Conservation (phyloP, 2,113 vertebrate genomes). For the Eidolon helvum region DNA sequence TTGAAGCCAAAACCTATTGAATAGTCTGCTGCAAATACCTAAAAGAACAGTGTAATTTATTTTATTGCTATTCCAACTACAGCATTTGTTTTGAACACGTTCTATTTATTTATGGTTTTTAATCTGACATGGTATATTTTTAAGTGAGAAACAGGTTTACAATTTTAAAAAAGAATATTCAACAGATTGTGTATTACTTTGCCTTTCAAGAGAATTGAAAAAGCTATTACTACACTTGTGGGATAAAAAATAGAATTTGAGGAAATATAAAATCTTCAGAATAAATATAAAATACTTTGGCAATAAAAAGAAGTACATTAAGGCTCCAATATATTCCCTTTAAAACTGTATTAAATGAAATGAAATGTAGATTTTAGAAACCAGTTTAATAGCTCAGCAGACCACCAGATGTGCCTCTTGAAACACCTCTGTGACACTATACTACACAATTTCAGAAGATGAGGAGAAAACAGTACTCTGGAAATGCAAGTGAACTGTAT, state of each 20-base stretch:
- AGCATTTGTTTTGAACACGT: conserved; percentile 17
- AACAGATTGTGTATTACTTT: neutral
- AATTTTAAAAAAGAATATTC: conserved; percentile 31
- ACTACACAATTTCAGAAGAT: neutral
- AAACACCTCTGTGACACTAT: neutral
- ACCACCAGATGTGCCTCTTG: neutral
- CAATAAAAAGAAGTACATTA: neutral
- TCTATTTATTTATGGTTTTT: conserved; percentile 20
- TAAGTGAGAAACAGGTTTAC: conserved; percentile 3
- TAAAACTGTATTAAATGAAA: conserved; percentile 22
- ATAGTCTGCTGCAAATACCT: neutral
- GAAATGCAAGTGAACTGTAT: neutral
- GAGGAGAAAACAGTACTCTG: neutral
- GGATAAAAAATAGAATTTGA: conserved; percentile 6
- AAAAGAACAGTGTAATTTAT: neutral
- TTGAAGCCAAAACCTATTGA: conserved; percentile 53
- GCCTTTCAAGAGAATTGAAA: conserved; percentile 37
- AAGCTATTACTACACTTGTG: neutral
- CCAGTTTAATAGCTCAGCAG: neutral
- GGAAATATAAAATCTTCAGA: conserved; percentile 20
- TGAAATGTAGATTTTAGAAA: neutral
- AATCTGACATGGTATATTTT: conserved; percentile 17
- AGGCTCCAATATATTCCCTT: neutral
- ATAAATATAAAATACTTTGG: neutral
- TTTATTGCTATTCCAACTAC: neutral